Base-by-base conservation (phyloP, 1,140 invertebrate species). In the Marisa cornuarietis region DNA sequence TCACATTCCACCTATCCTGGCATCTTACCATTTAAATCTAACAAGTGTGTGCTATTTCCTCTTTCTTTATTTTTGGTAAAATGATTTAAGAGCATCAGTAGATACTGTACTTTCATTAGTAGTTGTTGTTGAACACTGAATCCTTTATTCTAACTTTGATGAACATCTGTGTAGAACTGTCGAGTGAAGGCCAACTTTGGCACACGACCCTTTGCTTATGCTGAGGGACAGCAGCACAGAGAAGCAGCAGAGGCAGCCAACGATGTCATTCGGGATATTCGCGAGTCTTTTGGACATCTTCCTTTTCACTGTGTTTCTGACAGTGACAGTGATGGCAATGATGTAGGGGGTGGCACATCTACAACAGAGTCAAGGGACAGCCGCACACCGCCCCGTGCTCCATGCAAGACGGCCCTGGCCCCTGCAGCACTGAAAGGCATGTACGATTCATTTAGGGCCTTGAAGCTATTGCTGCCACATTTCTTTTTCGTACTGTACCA, bases 161-260 rank as follows among this genome's bases (percentile, higher is more conserved):
- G 54, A 58, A 58, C 16, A 58, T 58, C 1, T 58, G 54, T 58
- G 54, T 58, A 58, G 54, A 58, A 87, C 77, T 89, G 87, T 54
- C 85, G 87, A 77, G 83, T 92, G 31, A 85, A 85, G 80, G 90
- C 90, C 49, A 92, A 92, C 81, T 91, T 92, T 87, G 91, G 91
- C 77, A 82, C 87, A 2, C 73, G 88, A 24, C 86, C 88, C 52
- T 91, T 91, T 85, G 85, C 87, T 3, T 91, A 88, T 82, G 89
- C 88, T 42, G 90, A 91, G 80, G 90, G 90, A 51, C 87, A 88
- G 71, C 85, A 90, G 73, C 90, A 90, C 76, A 66, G 85, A 18
- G 89, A 88, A 63, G 88, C 88, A 13, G 90, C 88, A 42, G 88
- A 89, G 73, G 87, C 85, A 63, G 87, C 85, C 61, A 85, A 86